Conservation (phyloP, 1,140 invertebrate genomes). For the Rhynchophorus ferrugineus region DNA sequence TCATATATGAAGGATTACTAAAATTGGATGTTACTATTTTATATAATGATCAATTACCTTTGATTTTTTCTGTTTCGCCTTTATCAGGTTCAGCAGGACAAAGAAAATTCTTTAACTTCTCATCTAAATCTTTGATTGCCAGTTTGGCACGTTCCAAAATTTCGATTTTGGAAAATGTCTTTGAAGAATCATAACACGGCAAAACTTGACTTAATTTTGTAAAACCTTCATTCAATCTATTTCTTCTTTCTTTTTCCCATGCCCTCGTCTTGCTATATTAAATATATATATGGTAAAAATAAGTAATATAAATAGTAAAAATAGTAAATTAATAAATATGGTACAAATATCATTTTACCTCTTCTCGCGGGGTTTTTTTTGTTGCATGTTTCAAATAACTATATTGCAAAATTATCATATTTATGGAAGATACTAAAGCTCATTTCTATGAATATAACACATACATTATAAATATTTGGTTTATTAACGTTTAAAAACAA, state of each 20-base stretch:
- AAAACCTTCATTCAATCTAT: conserved; percentile 45
- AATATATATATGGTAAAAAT: too few relatives aligned
- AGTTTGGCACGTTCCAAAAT: conserved; percentile 42
- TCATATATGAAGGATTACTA: conserved; percentile 3
- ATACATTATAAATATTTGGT: too few relatives aligned
- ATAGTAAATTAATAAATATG: conserved; percentile 11
- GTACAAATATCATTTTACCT: not conserved
- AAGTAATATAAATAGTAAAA: conserved; percentile 3
- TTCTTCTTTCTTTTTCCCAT: conserved; percentile 47
- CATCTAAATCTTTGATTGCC: conserved; percentile 44
- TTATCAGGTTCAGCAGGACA: conserved; percentile 17
- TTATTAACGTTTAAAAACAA: conserved; percentile 2
- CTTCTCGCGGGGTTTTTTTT: not conserved
- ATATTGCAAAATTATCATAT: too few relatives aligned
- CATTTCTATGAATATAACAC: too few relatives aligned
- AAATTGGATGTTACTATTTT: not conserved
- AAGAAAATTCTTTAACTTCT: conserved; percentile 38
- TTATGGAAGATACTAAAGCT: too few relatives aligned
- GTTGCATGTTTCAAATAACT: too few relatives aligned
- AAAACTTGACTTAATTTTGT: conserved; percentile 41
- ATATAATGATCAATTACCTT: conserved; percentile 10
- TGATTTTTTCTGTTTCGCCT: conserved; percentile 8
- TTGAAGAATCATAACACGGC: conserved; percentile 44
- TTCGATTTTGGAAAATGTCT: conserved; percentile 42
- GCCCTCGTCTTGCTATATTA: conserved; percentile 38